phyloP scores from a whole-genome alignment of 2,797 vertebrate species.

The Cetoscarus ocellatus region DNA sequence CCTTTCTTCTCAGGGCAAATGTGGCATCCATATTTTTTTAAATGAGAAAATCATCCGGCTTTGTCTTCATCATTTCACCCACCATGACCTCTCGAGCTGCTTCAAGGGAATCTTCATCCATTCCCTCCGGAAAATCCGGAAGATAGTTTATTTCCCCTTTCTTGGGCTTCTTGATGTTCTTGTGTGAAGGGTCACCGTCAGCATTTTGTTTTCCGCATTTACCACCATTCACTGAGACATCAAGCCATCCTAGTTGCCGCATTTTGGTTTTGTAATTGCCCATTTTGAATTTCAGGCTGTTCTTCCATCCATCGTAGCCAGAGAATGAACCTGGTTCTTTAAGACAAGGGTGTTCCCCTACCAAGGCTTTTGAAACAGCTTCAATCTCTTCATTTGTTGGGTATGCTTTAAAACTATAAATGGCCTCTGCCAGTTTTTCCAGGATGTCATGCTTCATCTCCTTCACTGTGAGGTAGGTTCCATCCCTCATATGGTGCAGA shows the following conservation, averaged over 20 bases:
- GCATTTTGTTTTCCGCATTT: conserved; percentile 31
- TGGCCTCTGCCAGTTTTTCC: not conserved
- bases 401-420: too few species aligned
- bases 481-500: conserved; percentile 35
- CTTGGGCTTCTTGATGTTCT: conserved; percentile 29
- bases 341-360: conserved; percentile 24
- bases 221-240: conserved; percentile 44
- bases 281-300: conserved; percentile 30
- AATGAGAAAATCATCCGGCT: conserved; percentile 13
- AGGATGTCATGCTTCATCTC: conserved; percentile 44
- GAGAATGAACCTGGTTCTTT: conserved; percentile 24
- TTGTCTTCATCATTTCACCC: conserved; percentile 40
- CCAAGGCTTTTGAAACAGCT: conserved; percentile 28
- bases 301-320: conserved; percentile 45
- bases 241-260: conserved; percentile 21
- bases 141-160: conserved; percentile 46
- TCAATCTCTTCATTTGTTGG: not conserved
- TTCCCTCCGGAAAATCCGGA: conserved; percentile 30
- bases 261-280: conserved; percentile 45
- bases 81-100: not conserved
- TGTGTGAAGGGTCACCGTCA: conserved; percentile 19
- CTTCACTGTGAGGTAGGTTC: conserved; percentile 36
- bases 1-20: not conserved
- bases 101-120: conserved; percentile 38
- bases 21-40: not conserved